A percentile compares a stretch with the other conserved stretches of the same genome.
These are phyloP conservation scores for Hylia prasina DNA, from an alignment of 2,113 vertebrate species.

Conservation along the genomic window DNA sequence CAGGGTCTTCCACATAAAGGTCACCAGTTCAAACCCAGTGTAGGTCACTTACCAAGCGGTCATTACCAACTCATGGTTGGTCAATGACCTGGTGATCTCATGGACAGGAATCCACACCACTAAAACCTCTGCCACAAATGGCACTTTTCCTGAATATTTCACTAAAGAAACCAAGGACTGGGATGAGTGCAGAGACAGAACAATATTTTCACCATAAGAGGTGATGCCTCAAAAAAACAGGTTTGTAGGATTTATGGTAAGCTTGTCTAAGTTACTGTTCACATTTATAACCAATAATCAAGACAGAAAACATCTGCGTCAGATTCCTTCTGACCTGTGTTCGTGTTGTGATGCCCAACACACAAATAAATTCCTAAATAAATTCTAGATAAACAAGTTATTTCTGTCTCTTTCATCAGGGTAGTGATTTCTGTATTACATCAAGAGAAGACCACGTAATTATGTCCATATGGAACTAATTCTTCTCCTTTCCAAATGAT, in stretches of 20 bases:
- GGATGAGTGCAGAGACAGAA: neutral
- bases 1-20: slow-evolving; percentile 3
- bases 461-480: slow-evolving; percentile 22
- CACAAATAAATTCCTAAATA: slow-evolving; percentile 9
- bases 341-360: neutral
- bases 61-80: neutral
- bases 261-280: neutral
- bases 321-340: neutral
- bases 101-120: slow-evolving; percentile 11
- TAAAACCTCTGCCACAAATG: slow-evolving; percentile 33
- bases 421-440: slow-evolving; percentile 22
- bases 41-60: slow-evolving; percentile 6
- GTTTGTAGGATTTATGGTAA: neutral
- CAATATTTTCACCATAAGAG: neutral
- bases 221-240: neutral
- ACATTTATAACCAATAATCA: neutral
- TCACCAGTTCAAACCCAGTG: slow-evolving; percentile 36
- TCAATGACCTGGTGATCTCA: slow-evolving; percentile 24
- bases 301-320: neutral
- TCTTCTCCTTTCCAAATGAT: neutral
- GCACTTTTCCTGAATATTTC: neutral
- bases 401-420: slow-evolving; percentile 4
- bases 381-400: slow-evolving; percentile 50
- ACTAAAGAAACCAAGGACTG: neutral
- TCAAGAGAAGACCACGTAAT: slow-evolving; percentile 14